Conservation (phyloP, 2,113 vertebrate genomes). For the Takifugu bimaculatus region DNA sequence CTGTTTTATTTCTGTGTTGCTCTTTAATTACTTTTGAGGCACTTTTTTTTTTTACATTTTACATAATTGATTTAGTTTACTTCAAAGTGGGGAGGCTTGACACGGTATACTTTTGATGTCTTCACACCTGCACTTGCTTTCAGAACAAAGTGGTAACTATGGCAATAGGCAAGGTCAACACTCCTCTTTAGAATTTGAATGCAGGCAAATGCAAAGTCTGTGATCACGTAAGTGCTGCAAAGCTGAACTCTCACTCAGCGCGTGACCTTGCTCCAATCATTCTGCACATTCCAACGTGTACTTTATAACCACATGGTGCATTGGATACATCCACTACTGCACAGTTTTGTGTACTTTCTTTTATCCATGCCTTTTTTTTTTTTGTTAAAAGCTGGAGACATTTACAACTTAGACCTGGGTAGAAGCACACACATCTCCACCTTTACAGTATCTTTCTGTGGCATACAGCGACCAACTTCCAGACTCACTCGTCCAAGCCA, state of each 20-base stretch:
- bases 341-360: slow-evolving; percentile 24
- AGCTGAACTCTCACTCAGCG: slow-evolving; percentile 46
- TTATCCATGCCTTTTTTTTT: slow-evolving; percentile 33
- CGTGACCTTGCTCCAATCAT: slow-evolving; percentile 48
- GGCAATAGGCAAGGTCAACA: slow-evolving; percentile 54
- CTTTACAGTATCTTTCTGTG: slow-evolving; percentile 27
- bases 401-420: slow-evolving; percentile 43
- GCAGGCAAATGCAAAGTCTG: slow-evolving; percentile 43
- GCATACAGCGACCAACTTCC: slow-evolving; percentile 37
- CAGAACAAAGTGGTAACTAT: slow-evolving; percentile 38
- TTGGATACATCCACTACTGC: slow-evolving; percentile 14
- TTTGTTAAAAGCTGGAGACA: slow-evolving; percentile 19
- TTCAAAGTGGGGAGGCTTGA: slow-evolving; percentile 41
- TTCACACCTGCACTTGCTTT: slow-evolving; percentile 30
- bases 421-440: slow-evolving; percentile 51
- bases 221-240: slow-evolving; percentile 60
- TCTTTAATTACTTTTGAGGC: slow-evolving; percentile 59
- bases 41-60: slow-evolving; percentile 42
- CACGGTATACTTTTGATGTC: slow-evolving; percentile 20
- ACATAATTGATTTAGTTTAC: slow-evolving; percentile 46
- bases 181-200: slow-evolving; percentile 45
- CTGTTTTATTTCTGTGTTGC: slow-evolving; percentile 58
- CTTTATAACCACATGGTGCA: slow-evolving; percentile 11
- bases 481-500: slow-evolving; percentile 54
- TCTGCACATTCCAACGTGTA: slow-evolving; percentile 52